Conservation (phyloP, 2,888 invertebrate species). For the Globia sparganii region DNA sequence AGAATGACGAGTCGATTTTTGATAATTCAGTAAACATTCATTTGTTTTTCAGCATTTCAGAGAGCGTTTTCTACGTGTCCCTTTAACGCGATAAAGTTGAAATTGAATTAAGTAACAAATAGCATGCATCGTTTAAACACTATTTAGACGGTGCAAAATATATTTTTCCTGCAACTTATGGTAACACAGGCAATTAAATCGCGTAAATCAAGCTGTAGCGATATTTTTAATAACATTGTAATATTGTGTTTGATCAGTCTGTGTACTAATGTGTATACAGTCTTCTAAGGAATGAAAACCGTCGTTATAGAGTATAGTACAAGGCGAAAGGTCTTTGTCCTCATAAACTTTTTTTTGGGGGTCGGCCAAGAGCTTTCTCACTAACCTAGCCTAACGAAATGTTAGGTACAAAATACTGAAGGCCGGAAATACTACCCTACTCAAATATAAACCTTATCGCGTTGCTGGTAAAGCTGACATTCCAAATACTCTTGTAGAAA, state of each 20-base stretch:
- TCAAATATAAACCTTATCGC: background rate
- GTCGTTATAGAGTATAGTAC: background rate
- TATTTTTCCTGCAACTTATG: background rate
- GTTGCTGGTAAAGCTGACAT: slow-evolving; percentile 6
- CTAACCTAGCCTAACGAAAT: slow-evolving; percentile 50
- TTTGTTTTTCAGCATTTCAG: background rate
- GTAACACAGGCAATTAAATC: background rate
- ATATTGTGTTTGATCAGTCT: background rate
- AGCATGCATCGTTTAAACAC: background rate
- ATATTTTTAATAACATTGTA: background rate
- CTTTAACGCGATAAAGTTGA: background rate
- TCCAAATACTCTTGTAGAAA: background rate
- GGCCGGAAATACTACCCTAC: background rate
- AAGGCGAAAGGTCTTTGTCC: slow-evolving; percentile 27
- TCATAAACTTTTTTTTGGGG: slow-evolving; percentile 9
- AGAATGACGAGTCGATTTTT: background rate
- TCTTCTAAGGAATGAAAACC: background rate
- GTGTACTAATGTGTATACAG: background rate
- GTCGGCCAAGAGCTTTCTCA: slow-evolving; percentile 9
- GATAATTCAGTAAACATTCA: background rate
- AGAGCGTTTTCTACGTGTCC: background rate
- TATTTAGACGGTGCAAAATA: background rate
- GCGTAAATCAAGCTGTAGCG: background rate
- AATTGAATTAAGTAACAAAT: background rate
- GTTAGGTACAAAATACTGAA: slow-evolving; percentile 12